phyloP scores from a whole-genome alignment of 2,113 vertebrate species.

The Catagonus wagneri region DNA sequence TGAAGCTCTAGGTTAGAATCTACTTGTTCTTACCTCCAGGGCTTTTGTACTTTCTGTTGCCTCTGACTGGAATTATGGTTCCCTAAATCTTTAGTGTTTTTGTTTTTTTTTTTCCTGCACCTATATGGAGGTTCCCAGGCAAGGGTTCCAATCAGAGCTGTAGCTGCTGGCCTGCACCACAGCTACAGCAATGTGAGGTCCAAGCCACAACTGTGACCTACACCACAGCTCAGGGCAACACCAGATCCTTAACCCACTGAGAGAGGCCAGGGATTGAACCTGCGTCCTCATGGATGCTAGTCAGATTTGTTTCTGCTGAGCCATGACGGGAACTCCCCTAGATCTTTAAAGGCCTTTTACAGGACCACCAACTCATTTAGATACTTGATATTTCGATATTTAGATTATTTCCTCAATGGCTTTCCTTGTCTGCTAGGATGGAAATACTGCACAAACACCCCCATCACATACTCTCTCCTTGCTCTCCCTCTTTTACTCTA shows the following conservation, averaged over 20 bases:
- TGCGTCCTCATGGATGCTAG: too few relatives aligned
- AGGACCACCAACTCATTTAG: neutral
- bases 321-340: neutral
- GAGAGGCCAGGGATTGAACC: too few relatives aligned
- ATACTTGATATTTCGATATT: neutral
- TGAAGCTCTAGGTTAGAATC: neutral
- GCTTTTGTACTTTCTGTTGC: neutral
- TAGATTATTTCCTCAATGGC: neutral
- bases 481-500: neutral
- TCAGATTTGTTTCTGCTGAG: too few relatives aligned
- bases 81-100: neutral
- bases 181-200: too few relatives aligned
- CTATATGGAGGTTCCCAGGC: too few relatives aligned
- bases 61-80: neutral
- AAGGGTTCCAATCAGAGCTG: too few relatives aligned
- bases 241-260: too few relatives aligned
- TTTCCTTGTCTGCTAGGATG: constrained; percentile 2
- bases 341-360: neutral
- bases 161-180: too few relatives aligned
- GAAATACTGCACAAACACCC: neutral
- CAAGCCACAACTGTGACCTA: too few relatives aligned
- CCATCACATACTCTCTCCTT: neutral
- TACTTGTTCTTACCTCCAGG: neutral
- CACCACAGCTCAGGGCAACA: too few relatives aligned
- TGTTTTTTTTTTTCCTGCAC: too few relatives aligned